Evolutionary conservation across 2,888 invertebrate genomes (phyloP), one percentile per base, ranked within the genome.

Genomic region (Lasioglossum marginatum): DNA sequence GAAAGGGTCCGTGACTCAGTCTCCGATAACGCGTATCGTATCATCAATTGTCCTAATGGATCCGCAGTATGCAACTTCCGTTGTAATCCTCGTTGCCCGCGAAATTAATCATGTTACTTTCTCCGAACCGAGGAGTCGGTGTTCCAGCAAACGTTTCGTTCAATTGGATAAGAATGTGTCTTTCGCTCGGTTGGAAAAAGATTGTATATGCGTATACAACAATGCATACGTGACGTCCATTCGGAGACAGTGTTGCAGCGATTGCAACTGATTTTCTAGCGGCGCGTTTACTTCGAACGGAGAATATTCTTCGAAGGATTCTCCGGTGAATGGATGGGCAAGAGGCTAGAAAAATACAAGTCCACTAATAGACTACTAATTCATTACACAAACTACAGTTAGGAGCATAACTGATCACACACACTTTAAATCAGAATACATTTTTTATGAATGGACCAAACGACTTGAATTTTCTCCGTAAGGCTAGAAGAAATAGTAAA

Each of bases 201-300:
- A 48, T 31, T 19, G 60, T 40, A 27, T 14, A 52, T 45, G 40
- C 66, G 40, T 52, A 27, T 45, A 48, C 40, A 37, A 34, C 60
- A 78, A 79, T 60, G 68, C 72, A 77, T 83, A 83, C 79, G 83
- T 80, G 83, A 81, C 45, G 19, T 0, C 27, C 75, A 86, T 83
- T 83, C 45, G 12, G 27, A 79, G 71, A 68, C 34, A 23, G 8
- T 12, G 78, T 83, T 77, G 79, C 83, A 57, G 45, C 57, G 57
- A 83, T 78, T 34, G 70, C 72, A 73, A 85, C 80, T 78, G 37
- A 85, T 73, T 85, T 78, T 75, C 57, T 34, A 60, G 23, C 76
- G 77, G 52, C 60, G 48, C 43, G 57, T 85, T 57, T 31, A 37
- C 68, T 57, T 72, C 23, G 31, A 43, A 19, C 74, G 19, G 34